phyloP scores from a whole-genome alignment of 2,888 invertebrate genomes.

The Nomada ruficornis region DNA sequence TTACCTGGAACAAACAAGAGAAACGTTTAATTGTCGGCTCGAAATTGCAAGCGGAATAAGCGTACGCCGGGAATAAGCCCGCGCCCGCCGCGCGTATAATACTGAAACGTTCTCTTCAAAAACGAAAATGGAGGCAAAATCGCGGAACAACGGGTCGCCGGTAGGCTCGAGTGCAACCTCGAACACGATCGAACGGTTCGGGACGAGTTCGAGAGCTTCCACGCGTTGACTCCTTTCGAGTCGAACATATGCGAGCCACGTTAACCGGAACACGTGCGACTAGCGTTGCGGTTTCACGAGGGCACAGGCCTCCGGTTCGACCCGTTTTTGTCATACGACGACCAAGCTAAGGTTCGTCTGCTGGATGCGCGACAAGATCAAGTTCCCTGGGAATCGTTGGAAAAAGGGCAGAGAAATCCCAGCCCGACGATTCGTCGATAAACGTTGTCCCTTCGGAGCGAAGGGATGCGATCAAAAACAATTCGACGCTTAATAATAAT shows the following conservation, averaged over 20 bases:
- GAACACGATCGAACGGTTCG: conserved; percentile 58
- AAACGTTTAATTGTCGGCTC: conserved; percentile 26
- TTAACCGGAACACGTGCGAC: conserved; percentile 59
- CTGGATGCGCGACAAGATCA: conserved; percentile 27
- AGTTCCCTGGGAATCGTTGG: conserved; percentile 45
- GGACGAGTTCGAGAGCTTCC: conserved; percentile 23
- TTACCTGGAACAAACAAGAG: conserved; percentile 65
- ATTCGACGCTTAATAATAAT: neutral
- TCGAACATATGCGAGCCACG: conserved; percentile 52
- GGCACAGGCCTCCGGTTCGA: conserved; percentile 27
- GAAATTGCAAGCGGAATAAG: neutral
- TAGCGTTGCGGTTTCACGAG: conserved; percentile 43
- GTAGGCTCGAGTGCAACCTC: conserved; percentile 21
- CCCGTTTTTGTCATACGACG: conserved; percentile 50
- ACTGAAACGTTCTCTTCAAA: neutral
- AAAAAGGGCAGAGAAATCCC: conserved; percentile 32
- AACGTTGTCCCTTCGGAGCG: neutral
- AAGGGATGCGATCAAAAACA: conserved; percentile 21
- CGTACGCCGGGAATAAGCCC: neutral
- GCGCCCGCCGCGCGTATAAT: too few species aligned
- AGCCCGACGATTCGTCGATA: conserved; percentile 23
- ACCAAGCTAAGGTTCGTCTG: conserved; percentile 5
- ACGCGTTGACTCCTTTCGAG: conserved; percentile 48
- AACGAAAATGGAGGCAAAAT: neutral
- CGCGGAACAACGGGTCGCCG: neutral